phyloP scores from a whole-genome alignment of 2,888 invertebrate genomes.

The Lydus trimaculatus region DNA sequence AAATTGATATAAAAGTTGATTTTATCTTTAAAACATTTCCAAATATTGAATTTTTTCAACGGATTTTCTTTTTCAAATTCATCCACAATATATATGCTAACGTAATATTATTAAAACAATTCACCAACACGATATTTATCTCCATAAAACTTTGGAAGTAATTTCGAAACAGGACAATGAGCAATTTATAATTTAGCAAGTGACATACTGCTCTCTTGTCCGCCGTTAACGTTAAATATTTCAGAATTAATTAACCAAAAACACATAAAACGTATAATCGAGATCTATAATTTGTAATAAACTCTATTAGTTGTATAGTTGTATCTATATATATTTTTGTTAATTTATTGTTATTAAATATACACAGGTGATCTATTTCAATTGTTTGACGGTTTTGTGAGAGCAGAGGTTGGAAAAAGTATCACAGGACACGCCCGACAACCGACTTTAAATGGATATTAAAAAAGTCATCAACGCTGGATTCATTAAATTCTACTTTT shows the following conservation, averaged over 20 bases:
- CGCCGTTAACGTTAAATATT: not conserved
- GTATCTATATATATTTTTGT: too few relatives aligned
- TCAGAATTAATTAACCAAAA: not conserved
- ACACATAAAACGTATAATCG: not conserved
- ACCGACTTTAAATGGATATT: constrained; percentile 1
- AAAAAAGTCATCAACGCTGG: not conserved
- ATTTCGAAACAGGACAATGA: constrained; percentile 21
- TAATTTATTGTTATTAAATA: too few relatives aligned
- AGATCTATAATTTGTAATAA: not conserved
- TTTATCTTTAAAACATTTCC: too few relatives aligned
- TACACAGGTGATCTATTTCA: too few relatives aligned
- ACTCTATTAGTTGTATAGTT: too few relatives aligned
- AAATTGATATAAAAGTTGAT: too few relatives aligned
- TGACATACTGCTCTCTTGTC: constrained; percentile 14
- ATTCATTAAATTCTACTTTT: not conserved
- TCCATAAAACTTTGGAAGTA: constrained; percentile 21
- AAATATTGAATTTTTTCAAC: too few relatives aligned
- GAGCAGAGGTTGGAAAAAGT: not conserved
- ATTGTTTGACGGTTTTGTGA: not conserved
- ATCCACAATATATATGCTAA: not conserved
- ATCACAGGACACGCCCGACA: not conserved
- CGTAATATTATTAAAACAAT: constrained; percentile 19
- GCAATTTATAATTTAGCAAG: constrained; percentile 23
- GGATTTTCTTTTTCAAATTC: not conserved
- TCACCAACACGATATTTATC: constrained; percentile 19